Percentiles rank a stretch among this genome's conserved stretches.
Evolutionary conservation across 1,140 invertebrate species (phyloP).

Genomic region (Holotrichia oblita): DNA sequence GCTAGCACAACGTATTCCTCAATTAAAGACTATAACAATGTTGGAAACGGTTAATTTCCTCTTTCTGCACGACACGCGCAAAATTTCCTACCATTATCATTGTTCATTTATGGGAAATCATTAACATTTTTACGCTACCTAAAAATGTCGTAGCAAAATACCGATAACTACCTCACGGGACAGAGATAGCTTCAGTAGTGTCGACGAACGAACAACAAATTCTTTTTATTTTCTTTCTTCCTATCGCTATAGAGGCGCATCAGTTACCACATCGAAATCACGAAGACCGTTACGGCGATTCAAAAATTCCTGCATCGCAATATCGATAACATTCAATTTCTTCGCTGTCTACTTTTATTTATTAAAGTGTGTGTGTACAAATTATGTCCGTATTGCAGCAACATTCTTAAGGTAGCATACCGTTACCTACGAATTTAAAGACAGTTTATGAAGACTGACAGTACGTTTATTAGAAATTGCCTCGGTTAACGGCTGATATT

Average conservation of each 20-base stretch:
- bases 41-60: constrained; percentile 24
- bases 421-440: constrained; percentile 14
- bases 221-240: not conserved
- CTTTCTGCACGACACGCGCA: not conserved
- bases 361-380: constrained; percentile 24
- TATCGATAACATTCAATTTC: not conserved
- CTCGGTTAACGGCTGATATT: not conserved
- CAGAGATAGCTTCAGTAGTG: not conserved
- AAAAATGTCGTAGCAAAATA: not conserved
- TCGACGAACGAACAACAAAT: not conserved
- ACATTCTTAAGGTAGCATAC: constrained; percentile 1
- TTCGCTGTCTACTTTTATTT: not conserved
- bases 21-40: not conserved
- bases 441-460: not conserved
- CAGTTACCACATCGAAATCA: constrained; percentile 1
- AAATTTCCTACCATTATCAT: not conserved
- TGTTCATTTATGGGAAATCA: not conserved
- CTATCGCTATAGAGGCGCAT: not conserved
- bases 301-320: constrained; percentile 20
- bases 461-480: not conserved
- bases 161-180: not conserved
- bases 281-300: not conserved
- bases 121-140: constrained; percentile 19
- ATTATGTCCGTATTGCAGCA: not conserved
- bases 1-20: not conserved